Conservation (phyloP, 2,113 vertebrate species). For the sheep (Ovis aries) region ARS-UI_Ramb_v3.0 NC_056076.1:39121001-39121500, state of each 20-base stretch:
- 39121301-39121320: not conserved
- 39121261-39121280: not conserved
- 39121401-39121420: not conserved
- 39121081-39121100: not conserved
- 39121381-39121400: not conserved
- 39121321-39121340: not conserved
- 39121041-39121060: not conserved
- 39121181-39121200: not conserved
- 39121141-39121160: not conserved
- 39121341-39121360: not conserved
- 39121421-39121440: not conserved
- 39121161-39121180: not conserved
- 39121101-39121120: not conserved
- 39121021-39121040: not conserved
- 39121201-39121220: not conserved
- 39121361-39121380: not conserved
- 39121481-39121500: not conserved
- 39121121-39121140: not conserved
- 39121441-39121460: not conserved
- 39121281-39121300: not conserved
- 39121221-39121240: not conserved
- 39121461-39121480: not conserved
- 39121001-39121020: not conserved
- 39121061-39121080: not conserved
- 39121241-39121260: not conserved